Evolutionary conservation across 2,888 invertebrate species (phyloP), one percentile per base, ranked within the genome.

Genomic region (Apocheima hispidaria): DNA sequence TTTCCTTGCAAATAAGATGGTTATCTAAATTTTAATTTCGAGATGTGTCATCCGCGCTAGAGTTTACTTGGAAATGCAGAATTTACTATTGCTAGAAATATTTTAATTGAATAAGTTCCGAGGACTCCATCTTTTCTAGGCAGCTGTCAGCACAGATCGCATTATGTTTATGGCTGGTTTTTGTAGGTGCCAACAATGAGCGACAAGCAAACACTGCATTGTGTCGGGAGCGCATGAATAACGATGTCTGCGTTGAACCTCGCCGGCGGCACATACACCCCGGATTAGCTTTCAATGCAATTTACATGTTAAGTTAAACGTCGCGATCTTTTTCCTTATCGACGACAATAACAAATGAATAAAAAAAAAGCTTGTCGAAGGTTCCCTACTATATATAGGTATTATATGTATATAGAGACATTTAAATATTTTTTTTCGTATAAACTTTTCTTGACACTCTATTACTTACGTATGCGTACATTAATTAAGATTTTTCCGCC

Each of bases 121-220:
- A 44, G 28, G 28, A 40, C 26, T 52, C 10, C 43, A 49, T 28
- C 9, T n/a, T 38, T 41, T 14, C 36, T 35, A 44, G 36, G 33
- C 88, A 88, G 89, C 89, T 90, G 90, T 87, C 88, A 85, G 77
- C 81, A 72, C 66, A 76, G 71, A 70, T 73, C 74, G 78, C 84
- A 84, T 84, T 84, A 84, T 88, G 75, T 63, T 60, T 58, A 48
- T 73, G 75, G 60, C 28, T 80, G 78, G 81, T 80, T 82, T 81
- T 81, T 83, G 78, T 79, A 52, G 46, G 43, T 52, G 46, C 52
- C 52, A 57, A 62, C 61, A 62, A 62, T 57, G 83, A 85, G 77
- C 82, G 86, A 90, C 89, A 88, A 90, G 87, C 86, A 90, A 92
- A 91, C 90, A 91, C 74, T 67, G 79, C 75, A 87, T 89, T 91